A percentile compares a stretch with the other conserved stretches of the same genome.
These are phyloP conservation scores for Trichopoda pennipes DNA, from an alignment of 2,888 invertebrate genomes.

Conservation along the genomic window DNA sequence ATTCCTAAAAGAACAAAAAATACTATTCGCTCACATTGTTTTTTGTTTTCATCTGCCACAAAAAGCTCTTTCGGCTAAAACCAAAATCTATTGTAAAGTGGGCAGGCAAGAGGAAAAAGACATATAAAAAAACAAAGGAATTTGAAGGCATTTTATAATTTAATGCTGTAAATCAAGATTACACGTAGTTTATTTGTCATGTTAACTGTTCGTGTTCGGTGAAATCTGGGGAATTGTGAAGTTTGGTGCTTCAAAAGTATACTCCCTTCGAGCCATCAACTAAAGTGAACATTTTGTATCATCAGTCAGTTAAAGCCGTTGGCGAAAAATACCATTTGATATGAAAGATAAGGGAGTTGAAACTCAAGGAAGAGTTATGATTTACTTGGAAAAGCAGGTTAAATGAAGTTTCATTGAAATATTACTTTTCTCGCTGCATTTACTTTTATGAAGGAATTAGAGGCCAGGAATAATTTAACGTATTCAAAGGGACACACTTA, in stretches of 20 bases:
- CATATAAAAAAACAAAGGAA: constrained; percentile 24
- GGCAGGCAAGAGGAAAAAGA: not conserved
- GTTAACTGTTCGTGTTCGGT: constrained; percentile 52
- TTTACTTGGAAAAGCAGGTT: not conserved
- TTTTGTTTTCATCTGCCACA: constrained; percentile 23
- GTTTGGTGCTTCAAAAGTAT: not conserved
- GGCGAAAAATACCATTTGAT: constrained; percentile 62
- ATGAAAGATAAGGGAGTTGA: constrained; percentile 26
- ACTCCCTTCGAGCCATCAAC: constrained; percentile 30
- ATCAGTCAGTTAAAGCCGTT: constrained; percentile 50
- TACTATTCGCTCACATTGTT: not conserved
- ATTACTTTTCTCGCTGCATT: not conserved
- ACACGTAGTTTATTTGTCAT: constrained; percentile 63
- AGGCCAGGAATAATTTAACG: no score
- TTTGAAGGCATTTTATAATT: constrained; percentile 66
- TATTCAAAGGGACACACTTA: no score
- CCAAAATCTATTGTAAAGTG: constrained; percentile 21
- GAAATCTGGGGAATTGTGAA: constrained; percentile 1
- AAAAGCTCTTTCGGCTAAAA: constrained; percentile 19
- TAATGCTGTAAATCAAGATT: constrained; percentile 64
- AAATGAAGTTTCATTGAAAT: not conserved
- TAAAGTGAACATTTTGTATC: constrained; percentile 54
- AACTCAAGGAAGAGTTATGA: not conserved
- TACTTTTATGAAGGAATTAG: not conserved
- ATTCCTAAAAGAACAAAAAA: constrained; percentile 21